Evolutionary conservation across 2,888 invertebrate genomes (phyloP), one percentile per base, ranked within the genome.

Genomic region (Nemurella pictetii): DNA sequence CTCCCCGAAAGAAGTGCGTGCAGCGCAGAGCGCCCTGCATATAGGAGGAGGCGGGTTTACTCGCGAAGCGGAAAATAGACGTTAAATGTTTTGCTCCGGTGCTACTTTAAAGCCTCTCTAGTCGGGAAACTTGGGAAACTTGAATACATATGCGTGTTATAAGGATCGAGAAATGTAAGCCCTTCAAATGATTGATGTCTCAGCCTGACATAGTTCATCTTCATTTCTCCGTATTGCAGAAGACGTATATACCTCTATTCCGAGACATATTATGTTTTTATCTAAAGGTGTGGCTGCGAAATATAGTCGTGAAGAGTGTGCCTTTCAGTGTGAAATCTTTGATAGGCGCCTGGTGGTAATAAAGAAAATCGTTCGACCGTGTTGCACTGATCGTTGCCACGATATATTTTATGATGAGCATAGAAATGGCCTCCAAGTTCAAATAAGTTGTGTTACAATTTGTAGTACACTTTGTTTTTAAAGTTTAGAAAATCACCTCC

Each of bases 111-210:
- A 20, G 55, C 20, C 9, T 55, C 20, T 12, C 55, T 20, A 28
- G 7, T 25, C 12, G 27, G 1, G 75, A 75, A 75, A 75, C 73
- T 73, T 73, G 73, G 4, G 3, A 73, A 73, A 73, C 75, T 75
- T 28, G 27, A 75, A 26, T 9, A 75, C 29, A 15, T 75, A 75
- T 75, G 29, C 75, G 29, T 26, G 75, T 26, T 75, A 26, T 75
- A 28, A 25, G 5, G 29, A 75, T 55, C 55, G 55, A 3, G 55
- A 55, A 55, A 55, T 55, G 9, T 55, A 55, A 55, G 55, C 55
- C 55, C 55, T 20, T 20, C 55, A 20, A 20, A 29, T 78, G 78
- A 78, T 78, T 78, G 78, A 78, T 78, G 78, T n/a, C 29, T 78
- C n/a, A 28, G 29, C 29, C 78, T 78, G 78, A 78, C 78, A 78